Evolutionary conservation across 2,797 vertebrate species (phyloP).

Genomic region (Percopsis omiscomaycus): DNA sequence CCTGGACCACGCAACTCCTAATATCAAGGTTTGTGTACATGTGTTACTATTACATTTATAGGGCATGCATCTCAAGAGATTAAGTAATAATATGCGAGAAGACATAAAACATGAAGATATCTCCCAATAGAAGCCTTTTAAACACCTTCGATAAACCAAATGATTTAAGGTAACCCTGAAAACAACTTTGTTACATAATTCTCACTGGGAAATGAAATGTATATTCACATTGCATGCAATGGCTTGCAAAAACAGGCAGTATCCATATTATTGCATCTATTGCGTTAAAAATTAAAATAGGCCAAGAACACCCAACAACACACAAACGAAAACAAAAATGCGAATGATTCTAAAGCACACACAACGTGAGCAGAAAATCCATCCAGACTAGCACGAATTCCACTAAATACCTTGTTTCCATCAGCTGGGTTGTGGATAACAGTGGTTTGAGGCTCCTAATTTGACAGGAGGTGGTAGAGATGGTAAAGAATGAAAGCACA

Average conservation of each 20-base stretch:
- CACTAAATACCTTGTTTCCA: constrained; percentile 95
- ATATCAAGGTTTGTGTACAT: not conserved
- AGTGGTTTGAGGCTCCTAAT: constrained; percentile 98
- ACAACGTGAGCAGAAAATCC: constrained; percentile 30
- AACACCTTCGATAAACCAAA: not conserved
- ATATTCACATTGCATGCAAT: not conserved
- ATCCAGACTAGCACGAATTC: constrained; percentile 24
- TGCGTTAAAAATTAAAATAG: not conserved
- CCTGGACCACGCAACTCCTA: constrained; percentile 14
- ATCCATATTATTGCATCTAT: constrained; percentile 17
- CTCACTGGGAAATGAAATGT: no score
- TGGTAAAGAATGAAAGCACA: constrained; percentile 57
- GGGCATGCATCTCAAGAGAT: constrained; percentile 7
- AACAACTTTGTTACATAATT: not conserved
- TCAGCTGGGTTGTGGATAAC: constrained; percentile 98
- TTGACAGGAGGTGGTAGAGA: constrained; percentile 65
- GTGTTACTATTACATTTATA: not conserved
- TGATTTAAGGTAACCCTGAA: not conserved
- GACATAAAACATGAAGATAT: not conserved
- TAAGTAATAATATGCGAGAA: not conserved
- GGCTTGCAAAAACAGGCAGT: constrained; percentile 37
- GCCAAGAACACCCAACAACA: constrained; percentile 14
- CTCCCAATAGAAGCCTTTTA: not conserved
- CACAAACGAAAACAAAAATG: constrained; percentile 39
- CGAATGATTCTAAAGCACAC: constrained; percentile 23